Conservation (phyloP, 2,113 vertebrate species). For the Noctilio leporinus region DNA sequence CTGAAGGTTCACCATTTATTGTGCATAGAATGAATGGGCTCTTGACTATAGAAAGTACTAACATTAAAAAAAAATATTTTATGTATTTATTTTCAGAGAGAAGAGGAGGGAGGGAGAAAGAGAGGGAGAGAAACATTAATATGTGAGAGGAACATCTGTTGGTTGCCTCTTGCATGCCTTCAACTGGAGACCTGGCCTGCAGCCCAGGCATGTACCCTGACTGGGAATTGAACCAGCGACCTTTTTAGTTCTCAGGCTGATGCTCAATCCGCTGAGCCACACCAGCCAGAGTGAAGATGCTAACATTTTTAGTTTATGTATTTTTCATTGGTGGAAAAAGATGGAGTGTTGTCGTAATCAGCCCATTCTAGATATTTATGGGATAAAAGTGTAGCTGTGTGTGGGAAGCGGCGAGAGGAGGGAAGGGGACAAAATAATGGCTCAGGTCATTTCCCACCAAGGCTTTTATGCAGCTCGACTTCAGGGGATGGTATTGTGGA, state of each 20-base stretch:
- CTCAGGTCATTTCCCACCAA: slow-evolving; percentile 29
- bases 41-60: not conserved
- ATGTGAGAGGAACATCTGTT: too few species aligned
- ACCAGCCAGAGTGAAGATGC: too few species aligned
- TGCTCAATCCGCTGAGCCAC: too few species aligned
- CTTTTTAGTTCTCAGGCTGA: too few species aligned
- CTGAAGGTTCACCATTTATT: not conserved
- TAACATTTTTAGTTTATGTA: not conserved
- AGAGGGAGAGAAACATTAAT: too few species aligned
- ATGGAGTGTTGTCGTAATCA: slow-evolving; percentile 15
- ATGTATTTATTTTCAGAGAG: too few species aligned
- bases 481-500: not conserved
- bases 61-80: too few species aligned
- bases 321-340: slow-evolving; percentile 35
- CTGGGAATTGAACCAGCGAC: too few species aligned
- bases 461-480: slow-evolving; percentile 15
- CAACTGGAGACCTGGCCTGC: too few species aligned
- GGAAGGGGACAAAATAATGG: not conserved
- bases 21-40: not conserved
- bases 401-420: not conserved
- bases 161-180: too few species aligned
- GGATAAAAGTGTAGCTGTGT: not conserved
- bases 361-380: slow-evolving; percentile 10
- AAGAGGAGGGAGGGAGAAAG: too few species aligned
- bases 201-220: too few species aligned